phyloP scores from a whole-genome alignment of 2,888 invertebrate genomes.

The Odontocolon sp. region DNA sequence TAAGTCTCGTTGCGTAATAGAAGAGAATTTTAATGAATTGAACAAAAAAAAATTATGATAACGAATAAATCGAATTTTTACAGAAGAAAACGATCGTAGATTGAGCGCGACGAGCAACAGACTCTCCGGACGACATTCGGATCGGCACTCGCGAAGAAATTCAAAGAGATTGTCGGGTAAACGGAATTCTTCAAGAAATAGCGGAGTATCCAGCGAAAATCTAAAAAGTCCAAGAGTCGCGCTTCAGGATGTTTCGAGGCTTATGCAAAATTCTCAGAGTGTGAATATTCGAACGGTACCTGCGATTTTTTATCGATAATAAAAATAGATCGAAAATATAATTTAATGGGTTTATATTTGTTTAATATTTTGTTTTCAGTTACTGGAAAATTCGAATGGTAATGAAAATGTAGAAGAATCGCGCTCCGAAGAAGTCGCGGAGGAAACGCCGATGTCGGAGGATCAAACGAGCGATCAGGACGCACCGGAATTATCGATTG shows the following conservation, averaged over 20 bases:
- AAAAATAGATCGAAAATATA: neutral
- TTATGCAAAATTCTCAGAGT: conserved; percentile 73
- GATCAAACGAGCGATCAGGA: neutral
- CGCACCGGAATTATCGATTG: neutral
- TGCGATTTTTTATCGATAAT: neutral
- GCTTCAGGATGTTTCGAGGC: conserved; percentile 75
- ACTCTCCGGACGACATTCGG: conserved; percentile 67
- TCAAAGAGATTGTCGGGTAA: conserved; percentile 64
- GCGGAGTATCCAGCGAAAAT: conserved; percentile 43
- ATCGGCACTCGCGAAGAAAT: conserved; percentile 63
- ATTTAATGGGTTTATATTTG: neutral
- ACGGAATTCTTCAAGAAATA: neutral
- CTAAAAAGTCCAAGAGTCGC: conserved; percentile 73
- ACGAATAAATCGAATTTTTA: neutral
- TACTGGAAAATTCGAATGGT: conserved; percentile 47
- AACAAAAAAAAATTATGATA: neutral
- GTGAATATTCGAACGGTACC: conserved; percentile 69
- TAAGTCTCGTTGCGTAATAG: conserved; percentile 43
- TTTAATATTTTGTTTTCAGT: conserved; percentile 22
- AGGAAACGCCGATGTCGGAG: neutral
- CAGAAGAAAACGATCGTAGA: conserved; percentile 60
- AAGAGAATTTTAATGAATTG: neutral
- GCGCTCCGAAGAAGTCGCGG: neutral
- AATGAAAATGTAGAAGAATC: too few relatives aligned
- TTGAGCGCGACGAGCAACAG: conserved; percentile 64